Evolutionary conservation across 2,888 invertebrate species (phyloP).

Genomic region (Crocallis elinguaria): DNA sequence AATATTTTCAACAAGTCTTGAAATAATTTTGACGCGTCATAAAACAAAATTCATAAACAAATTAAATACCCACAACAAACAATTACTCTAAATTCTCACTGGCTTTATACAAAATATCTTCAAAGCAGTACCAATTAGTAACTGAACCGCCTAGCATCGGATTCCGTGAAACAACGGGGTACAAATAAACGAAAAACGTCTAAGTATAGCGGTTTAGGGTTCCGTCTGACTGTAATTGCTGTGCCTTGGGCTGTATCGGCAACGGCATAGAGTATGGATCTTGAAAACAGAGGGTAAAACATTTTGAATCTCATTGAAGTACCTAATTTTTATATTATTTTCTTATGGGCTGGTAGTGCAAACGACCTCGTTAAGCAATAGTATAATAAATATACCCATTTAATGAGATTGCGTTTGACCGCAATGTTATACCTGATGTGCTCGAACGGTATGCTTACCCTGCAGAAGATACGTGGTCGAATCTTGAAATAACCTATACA

Average conservation of each 20-base stretch:
- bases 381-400: too few relatives aligned
- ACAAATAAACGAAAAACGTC: slow-evolving; percentile 76
- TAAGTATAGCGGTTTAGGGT: slow-evolving; percentile 69
- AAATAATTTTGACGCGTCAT: too few relatives aligned
- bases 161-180: slow-evolving; percentile 53
- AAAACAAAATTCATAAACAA: background rate
- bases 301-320: background rate
- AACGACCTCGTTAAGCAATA: too few relatives aligned
- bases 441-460: too few relatives aligned
- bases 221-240: slow-evolving; percentile 70
- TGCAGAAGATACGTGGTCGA: too few relatives aligned
- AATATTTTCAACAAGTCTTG: too few relatives aligned
- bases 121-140: slow-evolving; percentile 75
- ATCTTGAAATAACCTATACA: too few relatives aligned
- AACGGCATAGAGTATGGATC: slow-evolving; percentile 43
- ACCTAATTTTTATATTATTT: background rate
- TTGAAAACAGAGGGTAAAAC: slow-evolving; percentile 13
- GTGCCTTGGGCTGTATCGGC: slow-evolving; percentile 58
- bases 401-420: too few relatives aligned
- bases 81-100: slow-evolving; percentile 2
- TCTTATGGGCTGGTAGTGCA: too few relatives aligned
- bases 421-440: too few relatives aligned
- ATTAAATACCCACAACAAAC: background rate
- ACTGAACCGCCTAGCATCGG: slow-evolving; percentile 60
- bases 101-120: slow-evolving; percentile 46